A percentile compares a stretch with the other conserved stretches of the same genome.
These are phyloP conservation scores for Tapirus terrestris DNA, from an alignment of 2,113 vertebrate genomes.

Conservation along the genomic window DNA sequence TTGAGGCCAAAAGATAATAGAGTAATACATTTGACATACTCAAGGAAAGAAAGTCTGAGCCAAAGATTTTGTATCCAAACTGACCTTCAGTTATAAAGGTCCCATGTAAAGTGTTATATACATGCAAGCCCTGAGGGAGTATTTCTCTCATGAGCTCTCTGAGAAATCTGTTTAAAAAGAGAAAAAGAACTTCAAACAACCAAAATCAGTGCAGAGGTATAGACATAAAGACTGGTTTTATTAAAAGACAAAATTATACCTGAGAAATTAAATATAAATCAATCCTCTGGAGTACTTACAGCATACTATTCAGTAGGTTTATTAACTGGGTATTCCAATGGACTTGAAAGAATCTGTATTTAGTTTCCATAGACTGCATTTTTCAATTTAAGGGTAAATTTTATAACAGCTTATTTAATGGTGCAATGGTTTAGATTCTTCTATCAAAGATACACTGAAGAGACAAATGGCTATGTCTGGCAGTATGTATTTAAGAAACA, in stretches of 20 bases:
- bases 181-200: background rate
- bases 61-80: background rate
- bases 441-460: background rate
- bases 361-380: background rate
- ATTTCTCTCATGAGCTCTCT: background rate
- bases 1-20: background rate
- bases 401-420: background rate
- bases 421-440: background rate
- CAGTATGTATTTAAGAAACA: background rate
- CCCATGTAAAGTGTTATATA: background rate
- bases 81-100: background rate
- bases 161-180: background rate
- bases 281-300: background rate
- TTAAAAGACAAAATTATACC: background rate
- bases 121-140: background rate
- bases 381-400: conserved; percentile 28
- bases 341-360: background rate
- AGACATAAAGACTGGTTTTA: background rate
- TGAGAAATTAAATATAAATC: background rate
- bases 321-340: background rate
- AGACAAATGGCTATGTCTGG: background rate
- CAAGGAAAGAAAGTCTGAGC: background rate
- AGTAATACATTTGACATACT: background rate
- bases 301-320: background rate
- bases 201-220: background rate